Conservation (phyloP, 2,113 vertebrate genomes). For the Halichoeres trimaculatus region DNA sequence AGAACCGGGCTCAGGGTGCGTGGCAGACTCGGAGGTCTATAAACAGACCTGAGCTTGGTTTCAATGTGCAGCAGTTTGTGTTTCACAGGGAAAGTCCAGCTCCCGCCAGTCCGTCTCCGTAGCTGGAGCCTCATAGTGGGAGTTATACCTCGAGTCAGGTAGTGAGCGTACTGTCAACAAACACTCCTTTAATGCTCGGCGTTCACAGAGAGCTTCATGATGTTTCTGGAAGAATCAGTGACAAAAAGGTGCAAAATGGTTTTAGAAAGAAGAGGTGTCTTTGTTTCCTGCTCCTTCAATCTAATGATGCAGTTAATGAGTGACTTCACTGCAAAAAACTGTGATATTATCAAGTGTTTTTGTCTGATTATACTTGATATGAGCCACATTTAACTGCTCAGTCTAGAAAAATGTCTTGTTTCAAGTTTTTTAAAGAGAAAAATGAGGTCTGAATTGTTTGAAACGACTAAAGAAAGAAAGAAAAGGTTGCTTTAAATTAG, state of each 20-base stretch:
- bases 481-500: too few species aligned
- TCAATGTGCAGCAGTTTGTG: slow-evolving; percentile 67
- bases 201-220: neutral
- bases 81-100: slow-evolving; percentile 70
- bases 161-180: slow-evolving; percentile 41
- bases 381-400: too few species aligned
- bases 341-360: too few species aligned
- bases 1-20: slow-evolving; percentile 1
- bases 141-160: neutral
- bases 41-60: slow-evolving; percentile 68
- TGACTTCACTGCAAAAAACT: neutral
- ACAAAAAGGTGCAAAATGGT: neutral
- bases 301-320: neutral
- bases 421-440: too few species aligned
- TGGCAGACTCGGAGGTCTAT: slow-evolving; percentile 58
- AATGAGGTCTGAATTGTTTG: too few species aligned
- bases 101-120: slow-evolving; percentile 57
- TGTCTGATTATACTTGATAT: too few species aligned
- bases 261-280: neutral
- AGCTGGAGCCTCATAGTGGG: slow-evolving; percentile 17
- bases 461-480: too few species aligned
- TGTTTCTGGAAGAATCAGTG: neutral
- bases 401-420: too few species aligned
- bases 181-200: slow-evolving; percentile 5
- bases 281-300: neutral